A percentile compares a stretch with the other conserved stretches of the same genome.
Evolutionary conservation across 2,797 vertebrate species (phyloP).

Genomic region (Siniperca obscura): DNA sequence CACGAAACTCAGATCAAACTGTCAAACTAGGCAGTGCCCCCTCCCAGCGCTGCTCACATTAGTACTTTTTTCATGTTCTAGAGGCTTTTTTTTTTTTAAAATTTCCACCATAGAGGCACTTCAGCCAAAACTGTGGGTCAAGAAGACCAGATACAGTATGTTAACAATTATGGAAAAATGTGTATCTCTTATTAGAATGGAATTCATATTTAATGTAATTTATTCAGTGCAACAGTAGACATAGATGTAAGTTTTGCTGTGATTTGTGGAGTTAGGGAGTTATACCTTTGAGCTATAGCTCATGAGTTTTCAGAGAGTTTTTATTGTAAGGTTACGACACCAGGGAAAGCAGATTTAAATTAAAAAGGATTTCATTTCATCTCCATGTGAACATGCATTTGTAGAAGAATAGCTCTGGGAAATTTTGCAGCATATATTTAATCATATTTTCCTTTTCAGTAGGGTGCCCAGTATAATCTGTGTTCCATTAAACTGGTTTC

Average conservation of each 20-base stretch:
- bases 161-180: conserved; percentile 22
- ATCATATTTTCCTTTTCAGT: conserved; percentile 20
- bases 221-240: conserved; percentile 20
- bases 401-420: not conserved
- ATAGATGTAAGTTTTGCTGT: not conserved
- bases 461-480: not conserved
- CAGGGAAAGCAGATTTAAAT: conserved; percentile 34
- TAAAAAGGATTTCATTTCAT: conserved; percentile 32
- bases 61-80: too few relatives aligned
- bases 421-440: conserved; percentile 18
- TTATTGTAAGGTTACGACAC: conserved; percentile 22
- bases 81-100: too few relatives aligned
- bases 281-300: conserved; percentile 28
- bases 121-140: not conserved
- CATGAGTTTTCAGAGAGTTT: conserved; percentile 24
- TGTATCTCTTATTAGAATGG: conserved; percentile 9
- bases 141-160: conserved; percentile 5
- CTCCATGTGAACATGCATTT: not conserved
- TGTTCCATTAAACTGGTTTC: conserved; percentile 35
- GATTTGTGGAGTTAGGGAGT: conserved; percentile 32
- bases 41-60: too few relatives aligned
- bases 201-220: conserved; percentile 32
- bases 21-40: too few relatives aligned
- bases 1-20: too few relatives aligned
- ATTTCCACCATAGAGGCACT: too few relatives aligned